Base-by-base conservation (phyloP, 1,140 invertebrate genomes). In the Calosoma granatense region DNA sequence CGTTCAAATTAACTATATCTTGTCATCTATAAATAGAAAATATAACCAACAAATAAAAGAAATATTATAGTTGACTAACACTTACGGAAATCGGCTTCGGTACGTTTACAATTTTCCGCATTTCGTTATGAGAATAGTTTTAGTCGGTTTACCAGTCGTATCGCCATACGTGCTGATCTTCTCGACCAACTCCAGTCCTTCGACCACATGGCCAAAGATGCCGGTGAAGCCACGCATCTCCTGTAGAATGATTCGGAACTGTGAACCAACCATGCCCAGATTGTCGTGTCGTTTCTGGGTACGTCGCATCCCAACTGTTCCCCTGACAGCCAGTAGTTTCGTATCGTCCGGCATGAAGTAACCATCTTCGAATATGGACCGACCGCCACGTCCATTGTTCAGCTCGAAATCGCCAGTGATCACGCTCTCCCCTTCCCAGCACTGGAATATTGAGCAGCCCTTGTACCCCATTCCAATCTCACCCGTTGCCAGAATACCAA, bases 261-360 rank as follows among this genome's bases (percentile, higher is more conserved):
- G 88, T 30, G 88, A 90, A 19, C 87, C 88, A 0, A 92, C 88
- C 76, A 88, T 82, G 22, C 87, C 87, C 36, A 85, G 69, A 64
- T 85, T 88, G 64, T 90, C 86, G 69, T 88, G 86, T 2, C 86
- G 78, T 65, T 87, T 88, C 63, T 90, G 87, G 47, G 86, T 88
- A 2, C 88, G 75, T 19, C 88, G 75, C 88, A 92, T 92, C 19
- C 88, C 88, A 1, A 90, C 85, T 1, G 87, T 83, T 9, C 88
- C 87, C 11, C 87, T 73, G 0, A 84, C 78, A 1, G 87, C 84
- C n/a, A 82, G 75, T 61, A 90, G 79, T 66, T 85, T 85, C 1
- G 87, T 89, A 61, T 90, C 86, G 65, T 90, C 88, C 1, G 88
- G 87, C 78, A 89, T 82, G 65, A 91, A 90, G 65, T 83, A 87